phyloP scores from a whole-genome alignment of 2,113 vertebrate genomes.

The Monopterus albus region DNA sequence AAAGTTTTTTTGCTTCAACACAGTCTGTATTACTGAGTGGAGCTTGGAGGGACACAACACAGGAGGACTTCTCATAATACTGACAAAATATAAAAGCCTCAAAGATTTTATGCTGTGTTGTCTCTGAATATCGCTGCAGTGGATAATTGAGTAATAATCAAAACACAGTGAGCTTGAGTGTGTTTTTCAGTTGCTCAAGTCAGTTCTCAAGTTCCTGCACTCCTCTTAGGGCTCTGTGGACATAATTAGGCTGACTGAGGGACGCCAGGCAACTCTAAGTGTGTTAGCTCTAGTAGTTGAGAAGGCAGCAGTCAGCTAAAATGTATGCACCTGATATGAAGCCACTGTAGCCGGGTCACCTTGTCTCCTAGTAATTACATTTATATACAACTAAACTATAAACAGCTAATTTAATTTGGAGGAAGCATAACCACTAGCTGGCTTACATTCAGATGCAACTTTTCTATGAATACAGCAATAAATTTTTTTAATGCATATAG shows the following conservation, averaged over 20 bases:
- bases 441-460: no score
- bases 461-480: no score
- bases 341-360: not conserved
- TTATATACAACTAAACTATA: no score
- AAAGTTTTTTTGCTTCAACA: not conserved
- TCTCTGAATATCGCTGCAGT: not conserved
- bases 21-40: not conserved
- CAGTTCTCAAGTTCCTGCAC: not conserved
- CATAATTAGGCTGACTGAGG: conserved; percentile 40
- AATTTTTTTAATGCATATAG: no score
- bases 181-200: no score
- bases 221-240: conserved; percentile 29
- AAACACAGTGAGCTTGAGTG: conserved; percentile 13
- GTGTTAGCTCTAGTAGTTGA: not conserved
- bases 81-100: not conserved
- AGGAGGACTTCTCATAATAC: not conserved
- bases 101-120: conserved; percentile 3
- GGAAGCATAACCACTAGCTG: no score
- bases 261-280: not conserved
- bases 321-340: conserved; percentile 5
- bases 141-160: conserved; percentile 14
- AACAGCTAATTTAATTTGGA: no score
- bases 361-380: no score
- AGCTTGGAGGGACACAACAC: not conserved
- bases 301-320: not conserved